Evolutionary conservation across 2,888 invertebrate genomes (phyloP).

Genomic region (Galerucella calmariensis): DNA sequence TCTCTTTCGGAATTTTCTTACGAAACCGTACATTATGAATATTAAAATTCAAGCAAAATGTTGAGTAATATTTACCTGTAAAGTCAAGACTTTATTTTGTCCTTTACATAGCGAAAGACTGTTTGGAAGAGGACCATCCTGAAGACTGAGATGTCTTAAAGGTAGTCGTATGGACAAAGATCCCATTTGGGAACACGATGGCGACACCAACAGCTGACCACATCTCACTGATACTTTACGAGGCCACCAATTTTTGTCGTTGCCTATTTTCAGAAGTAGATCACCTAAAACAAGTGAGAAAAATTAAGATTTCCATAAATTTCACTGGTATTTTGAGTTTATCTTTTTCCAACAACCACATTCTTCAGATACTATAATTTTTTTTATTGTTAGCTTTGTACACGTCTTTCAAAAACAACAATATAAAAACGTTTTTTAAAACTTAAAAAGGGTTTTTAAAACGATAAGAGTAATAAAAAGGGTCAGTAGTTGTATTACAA

Average conservation of each 20-base stretch:
- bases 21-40: neutral
- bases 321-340: neutral
- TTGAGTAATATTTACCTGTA: slow-evolving; percentile 56
- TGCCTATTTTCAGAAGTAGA: slow-evolving; percentile 60
- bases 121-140: slow-evolving; percentile 61
- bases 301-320: neutral
- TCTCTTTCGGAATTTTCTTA: slow-evolving; percentile 14
- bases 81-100: slow-evolving; percentile 59
- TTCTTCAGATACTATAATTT: no score
- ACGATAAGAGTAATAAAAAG: neutral
- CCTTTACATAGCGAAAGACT: slow-evolving; percentile 62
- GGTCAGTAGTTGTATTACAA: neutral
- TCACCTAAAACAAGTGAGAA: slow-evolving; percentile 58
- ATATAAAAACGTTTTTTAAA: neutral
- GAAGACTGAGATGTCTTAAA: slow-evolving; percentile 61
- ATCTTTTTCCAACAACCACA: no score
- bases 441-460: neutral
- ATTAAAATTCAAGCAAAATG: neutral
- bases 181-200: slow-evolving; percentile 42
- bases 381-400: neutral
- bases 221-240: slow-evolving; percentile 71
- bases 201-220: slow-evolving; percentile 65
- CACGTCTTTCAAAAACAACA: neutral
- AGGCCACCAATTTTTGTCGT: slow-evolving; percentile 68
- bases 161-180: slow-evolving; percentile 56